A percentile compares a stretch with the other conserved stretches of the same genome.
These are phyloP conservation scores for Cyphomyrus plagiostoma DNA, from an alignment of 2,113 vertebrate species.

Conservation along the genomic window DNA sequence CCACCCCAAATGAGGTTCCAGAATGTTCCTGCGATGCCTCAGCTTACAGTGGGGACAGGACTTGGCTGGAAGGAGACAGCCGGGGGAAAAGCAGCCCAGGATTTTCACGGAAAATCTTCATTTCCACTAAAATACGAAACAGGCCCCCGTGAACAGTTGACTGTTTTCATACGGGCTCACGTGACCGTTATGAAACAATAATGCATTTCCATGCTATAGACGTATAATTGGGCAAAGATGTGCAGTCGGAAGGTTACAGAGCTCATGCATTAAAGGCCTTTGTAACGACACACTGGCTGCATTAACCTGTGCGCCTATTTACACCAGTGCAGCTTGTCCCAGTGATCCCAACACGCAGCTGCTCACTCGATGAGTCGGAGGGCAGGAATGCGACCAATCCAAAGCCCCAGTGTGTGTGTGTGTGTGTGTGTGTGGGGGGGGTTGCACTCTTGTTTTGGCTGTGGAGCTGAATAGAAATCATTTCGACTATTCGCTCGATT, in stretches of 20 bases:
- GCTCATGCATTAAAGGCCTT: constrained; percentile 11
- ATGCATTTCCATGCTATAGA: constrained; percentile 23
- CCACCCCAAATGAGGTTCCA: not conserved
- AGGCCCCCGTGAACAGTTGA: constrained; percentile 19
- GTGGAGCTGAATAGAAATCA: constrained; percentile 44
- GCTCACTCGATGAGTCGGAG: constrained; percentile 20
- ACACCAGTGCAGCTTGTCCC: constrained; percentile 14
- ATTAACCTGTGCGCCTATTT: constrained; percentile 19
- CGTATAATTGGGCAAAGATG: constrained; percentile 8
- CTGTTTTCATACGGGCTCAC: constrained; percentile 21
- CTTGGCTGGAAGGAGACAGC: constrained; percentile 35
- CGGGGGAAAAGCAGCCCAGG: constrained; percentile 36
- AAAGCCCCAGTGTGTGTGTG: constrained; percentile 4
- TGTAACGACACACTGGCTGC: constrained; percentile 23
- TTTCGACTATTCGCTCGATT: constrained; percentile 52
- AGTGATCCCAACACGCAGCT: constrained; percentile 25
- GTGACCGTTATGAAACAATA: constrained; percentile 4
- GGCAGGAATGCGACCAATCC: constrained; percentile 19
- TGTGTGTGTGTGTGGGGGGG: not conserved
- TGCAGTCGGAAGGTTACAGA: not conserved
- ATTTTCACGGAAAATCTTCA: constrained; percentile 35
- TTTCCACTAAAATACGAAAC: constrained; percentile 29
- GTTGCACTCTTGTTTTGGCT: constrained; percentile 46
- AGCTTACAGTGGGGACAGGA: constrained; percentile 27
- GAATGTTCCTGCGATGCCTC: not conserved